Evolutionary conservation across 1,140 invertebrate genomes (phyloP).

Genomic region (Cydia amplana): DNA sequence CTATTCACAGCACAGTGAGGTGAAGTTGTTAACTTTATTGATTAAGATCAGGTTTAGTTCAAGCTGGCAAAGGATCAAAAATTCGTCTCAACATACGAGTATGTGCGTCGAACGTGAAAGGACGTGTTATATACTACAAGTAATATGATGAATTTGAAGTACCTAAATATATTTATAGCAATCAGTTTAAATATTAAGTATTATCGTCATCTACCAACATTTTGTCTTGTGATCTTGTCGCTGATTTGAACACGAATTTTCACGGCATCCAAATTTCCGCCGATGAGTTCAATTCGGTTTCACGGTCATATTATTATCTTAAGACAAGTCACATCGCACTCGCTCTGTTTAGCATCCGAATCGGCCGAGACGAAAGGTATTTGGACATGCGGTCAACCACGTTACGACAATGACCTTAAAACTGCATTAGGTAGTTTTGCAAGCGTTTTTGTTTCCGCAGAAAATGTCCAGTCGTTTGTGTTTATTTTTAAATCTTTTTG

Average conservation of each 20-base stretch:
- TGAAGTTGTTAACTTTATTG: no score
- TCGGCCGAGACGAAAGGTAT: slow-evolving; percentile 39
- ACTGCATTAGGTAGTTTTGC: background rate
- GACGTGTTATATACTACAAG: no score
- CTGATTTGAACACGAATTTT: background rate
- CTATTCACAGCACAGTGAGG: no score
- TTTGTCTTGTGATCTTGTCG: background rate
- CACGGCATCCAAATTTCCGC: background rate
- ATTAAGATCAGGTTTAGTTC: no score
- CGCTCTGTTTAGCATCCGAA: slow-evolving; percentile 21
- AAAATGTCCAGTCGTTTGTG: background rate
- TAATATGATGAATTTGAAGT: no score
- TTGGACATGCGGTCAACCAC: slow-evolving; percentile 39
- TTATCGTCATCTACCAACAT: background rate
- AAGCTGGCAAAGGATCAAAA: background rate
- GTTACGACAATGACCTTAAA: slow-evolving; percentile 35
- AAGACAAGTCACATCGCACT: slow-evolving; percentile 13
- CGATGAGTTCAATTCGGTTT: background rate
- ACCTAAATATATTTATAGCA: no score
- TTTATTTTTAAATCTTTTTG: background rate
- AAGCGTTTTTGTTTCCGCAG: background rate
- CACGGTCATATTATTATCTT: slow-evolving; percentile 25
- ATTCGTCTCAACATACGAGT: background rate
- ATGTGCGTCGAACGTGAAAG: no score
- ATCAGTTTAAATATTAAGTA: no score